phyloP scores from a whole-genome alignment of 2,113 vertebrate genomes.

The Pomatostomus ruficeps region DNA sequence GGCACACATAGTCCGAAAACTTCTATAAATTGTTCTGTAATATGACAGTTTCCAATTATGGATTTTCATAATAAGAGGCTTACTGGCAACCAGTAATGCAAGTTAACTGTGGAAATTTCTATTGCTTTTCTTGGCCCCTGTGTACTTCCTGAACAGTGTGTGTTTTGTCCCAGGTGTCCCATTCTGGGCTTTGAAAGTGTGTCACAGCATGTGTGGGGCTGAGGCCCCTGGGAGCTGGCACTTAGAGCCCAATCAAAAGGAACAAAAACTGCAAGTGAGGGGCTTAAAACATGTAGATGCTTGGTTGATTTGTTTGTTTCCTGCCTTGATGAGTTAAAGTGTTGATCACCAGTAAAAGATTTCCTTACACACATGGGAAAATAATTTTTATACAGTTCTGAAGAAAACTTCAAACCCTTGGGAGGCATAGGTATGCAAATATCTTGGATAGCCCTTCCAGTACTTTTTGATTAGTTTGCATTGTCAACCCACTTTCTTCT shows the following conservation, averaged over 20 bases:
- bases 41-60: conserved; percentile 58
- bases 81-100: conserved; percentile 63
- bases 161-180: conserved; percentile 81
- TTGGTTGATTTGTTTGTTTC: neutral
- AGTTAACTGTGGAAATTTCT: conserved; percentile 82
- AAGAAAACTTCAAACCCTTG: neutral
- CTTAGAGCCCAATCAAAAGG: conserved; percentile 39
- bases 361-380: neutral
- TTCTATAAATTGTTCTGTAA: conserved; percentile 57
- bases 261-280: neutral
- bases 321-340: neutral
- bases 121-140: conserved; percentile 83
- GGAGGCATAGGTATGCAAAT: neutral
- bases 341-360: neutral
- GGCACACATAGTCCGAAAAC: conserved; percentile 2
- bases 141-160: conserved; percentile 75
- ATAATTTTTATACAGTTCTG: neutral
- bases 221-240: conserved; percentile 67
- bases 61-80: conserved; percentile 58
- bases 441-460: conserved; percentile 4
- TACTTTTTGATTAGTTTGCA: neutral
- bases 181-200: conserved; percentile 76
- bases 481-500: neutral
- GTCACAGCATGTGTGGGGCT: conserved; percentile 74
- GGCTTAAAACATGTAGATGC: neutral